phyloP scores from a whole-genome alignment of 2,888 invertebrate genomes.

The Tinea trinotella region DNA sequence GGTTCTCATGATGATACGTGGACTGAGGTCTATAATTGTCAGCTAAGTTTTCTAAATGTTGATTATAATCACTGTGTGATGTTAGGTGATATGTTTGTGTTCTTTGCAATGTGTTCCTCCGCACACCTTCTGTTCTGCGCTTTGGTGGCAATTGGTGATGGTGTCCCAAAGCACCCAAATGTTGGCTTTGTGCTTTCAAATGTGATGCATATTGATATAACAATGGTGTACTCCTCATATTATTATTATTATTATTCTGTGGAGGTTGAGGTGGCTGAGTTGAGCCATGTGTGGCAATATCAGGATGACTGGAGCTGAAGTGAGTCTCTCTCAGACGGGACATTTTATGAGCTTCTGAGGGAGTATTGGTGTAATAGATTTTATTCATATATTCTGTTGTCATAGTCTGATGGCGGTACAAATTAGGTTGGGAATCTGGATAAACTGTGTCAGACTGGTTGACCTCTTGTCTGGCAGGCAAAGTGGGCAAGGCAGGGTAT shows the following conservation, averaged over 20 bases:
- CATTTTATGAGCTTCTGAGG: slow-evolving; percentile 52
- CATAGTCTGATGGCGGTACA: slow-evolving; percentile 56
- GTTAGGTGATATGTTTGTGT: slow-evolving; percentile 67
- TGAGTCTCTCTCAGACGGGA: slow-evolving; percentile 59
- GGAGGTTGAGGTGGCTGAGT: slow-evolving; percentile 31
- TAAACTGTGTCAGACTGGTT: background rate
- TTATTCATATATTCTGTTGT: slow-evolving; percentile 62
- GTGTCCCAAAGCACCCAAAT: slow-evolving; percentile 49
- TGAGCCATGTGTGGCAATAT: slow-evolving; percentile 45
- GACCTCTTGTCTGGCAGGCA: slow-evolving; percentile 31
- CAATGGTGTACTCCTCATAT: slow-evolving; percentile 52
- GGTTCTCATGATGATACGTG: slow-evolving; percentile 41
- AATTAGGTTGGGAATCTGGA: slow-evolving; percentile 6
- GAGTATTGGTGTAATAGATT: slow-evolving; percentile 47
- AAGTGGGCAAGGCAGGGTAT: slow-evolving; percentile 51
- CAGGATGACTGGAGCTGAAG: slow-evolving; percentile 67
- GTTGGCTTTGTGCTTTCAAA: slow-evolving; percentile 60
- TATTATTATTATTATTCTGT: slow-evolving; percentile 35
- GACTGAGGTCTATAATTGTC: slow-evolving; percentile 46
- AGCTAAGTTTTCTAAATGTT: slow-evolving; percentile 53
- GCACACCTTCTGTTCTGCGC: slow-evolving; percentile 45
- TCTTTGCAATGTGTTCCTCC: slow-evolving; percentile 58
- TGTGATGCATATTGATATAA: slow-evolving; percentile 66
- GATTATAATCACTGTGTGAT: slow-evolving; percentile 64
- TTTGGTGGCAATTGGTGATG: slow-evolving; percentile 48